Conservation (phyloP, 2,797 vertebrate species). For the Sardinella longiceps region DNA sequence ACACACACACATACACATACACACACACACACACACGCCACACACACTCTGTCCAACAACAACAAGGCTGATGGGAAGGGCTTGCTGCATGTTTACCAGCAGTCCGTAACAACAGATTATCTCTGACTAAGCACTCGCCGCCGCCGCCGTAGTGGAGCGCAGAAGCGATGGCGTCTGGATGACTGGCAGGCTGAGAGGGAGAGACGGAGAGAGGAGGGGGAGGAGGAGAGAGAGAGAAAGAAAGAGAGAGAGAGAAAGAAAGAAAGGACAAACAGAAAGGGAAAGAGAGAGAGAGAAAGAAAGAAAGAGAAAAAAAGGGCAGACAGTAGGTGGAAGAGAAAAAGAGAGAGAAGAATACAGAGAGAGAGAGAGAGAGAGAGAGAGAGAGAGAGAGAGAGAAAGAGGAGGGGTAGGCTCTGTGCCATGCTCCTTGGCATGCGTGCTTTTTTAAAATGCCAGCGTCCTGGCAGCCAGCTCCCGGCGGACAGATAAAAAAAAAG, state of each 20-base stretch:
- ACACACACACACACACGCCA: conserved; percentile 9
- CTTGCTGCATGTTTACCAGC: background rate
- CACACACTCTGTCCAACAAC: conserved; percentile 16
- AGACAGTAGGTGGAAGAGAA: too few relatives aligned
- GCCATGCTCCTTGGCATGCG: conserved; percentile 11
- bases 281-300: background rate
- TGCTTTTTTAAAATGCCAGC: conserved; percentile 22
- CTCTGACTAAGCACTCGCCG: conserved; percentile 41
- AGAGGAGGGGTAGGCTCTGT: conserved; percentile 13
- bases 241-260: background rate
- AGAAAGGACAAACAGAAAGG: too few relatives aligned
- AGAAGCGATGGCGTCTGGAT: conserved; percentile 25
- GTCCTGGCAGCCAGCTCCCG: background rate
- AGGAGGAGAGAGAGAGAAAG: background rate
- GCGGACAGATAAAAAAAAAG: conserved; percentile 10
- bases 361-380: background rate
- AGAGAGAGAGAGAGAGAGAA: background rate
- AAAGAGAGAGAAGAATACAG: background rate
- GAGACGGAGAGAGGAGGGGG: background rate
- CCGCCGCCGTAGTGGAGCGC: conserved; percentile 24
- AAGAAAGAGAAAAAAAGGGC: background rate
- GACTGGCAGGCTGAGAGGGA: background rate
- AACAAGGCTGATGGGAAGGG: background rate
- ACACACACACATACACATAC: background rate
- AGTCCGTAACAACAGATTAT: conserved; percentile 10